Conservation (phyloP, 2,797 vertebrate genomes). For the Pelobates cultripes region DNA sequence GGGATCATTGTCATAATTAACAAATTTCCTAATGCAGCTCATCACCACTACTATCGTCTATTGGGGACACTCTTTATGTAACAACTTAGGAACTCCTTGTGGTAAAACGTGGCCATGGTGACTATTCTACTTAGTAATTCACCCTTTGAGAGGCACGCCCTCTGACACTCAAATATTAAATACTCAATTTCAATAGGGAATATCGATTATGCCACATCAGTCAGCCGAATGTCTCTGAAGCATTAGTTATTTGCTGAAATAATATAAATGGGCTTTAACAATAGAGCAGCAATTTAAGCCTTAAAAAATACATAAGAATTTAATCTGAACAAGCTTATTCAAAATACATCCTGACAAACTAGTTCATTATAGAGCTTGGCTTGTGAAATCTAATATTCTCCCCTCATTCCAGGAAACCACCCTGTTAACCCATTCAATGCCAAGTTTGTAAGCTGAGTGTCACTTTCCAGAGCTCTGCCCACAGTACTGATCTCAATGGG, state of each 20-base stretch:
- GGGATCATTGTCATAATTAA: too few relatives aligned
- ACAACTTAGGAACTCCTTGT: too few relatives aligned
- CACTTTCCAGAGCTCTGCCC: background rate
- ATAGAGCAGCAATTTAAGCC: conserved; percentile 24
- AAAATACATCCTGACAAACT: conserved; percentile 5
- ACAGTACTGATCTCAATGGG: background rate
- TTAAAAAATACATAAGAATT: conserved; percentile 12
- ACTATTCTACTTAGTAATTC: too few relatives aligned
- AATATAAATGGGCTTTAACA: conserved; percentile 13
- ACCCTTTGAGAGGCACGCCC: background rate
- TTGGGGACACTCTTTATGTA: too few relatives aligned
- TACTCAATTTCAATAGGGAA: background rate
- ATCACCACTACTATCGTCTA: too few relatives aligned
- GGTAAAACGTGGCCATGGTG: too few relatives aligned
- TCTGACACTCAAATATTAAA: background rate
- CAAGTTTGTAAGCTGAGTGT: background rate
- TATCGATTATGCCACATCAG: background rate
- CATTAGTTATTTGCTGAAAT: conserved; percentile 17
- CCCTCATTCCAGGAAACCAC: background rate
- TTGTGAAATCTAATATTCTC: conserved; percentile 25
- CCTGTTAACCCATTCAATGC: background rate
- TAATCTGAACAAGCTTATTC: conserved; percentile 2
- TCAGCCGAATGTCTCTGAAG: background rate
- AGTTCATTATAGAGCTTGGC: conserved; percentile 3
- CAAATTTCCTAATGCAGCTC: too few relatives aligned